phyloP scores from a whole-genome alignment of 2,888 invertebrate genomes.

The Rhabditoides inermis region DNA sequence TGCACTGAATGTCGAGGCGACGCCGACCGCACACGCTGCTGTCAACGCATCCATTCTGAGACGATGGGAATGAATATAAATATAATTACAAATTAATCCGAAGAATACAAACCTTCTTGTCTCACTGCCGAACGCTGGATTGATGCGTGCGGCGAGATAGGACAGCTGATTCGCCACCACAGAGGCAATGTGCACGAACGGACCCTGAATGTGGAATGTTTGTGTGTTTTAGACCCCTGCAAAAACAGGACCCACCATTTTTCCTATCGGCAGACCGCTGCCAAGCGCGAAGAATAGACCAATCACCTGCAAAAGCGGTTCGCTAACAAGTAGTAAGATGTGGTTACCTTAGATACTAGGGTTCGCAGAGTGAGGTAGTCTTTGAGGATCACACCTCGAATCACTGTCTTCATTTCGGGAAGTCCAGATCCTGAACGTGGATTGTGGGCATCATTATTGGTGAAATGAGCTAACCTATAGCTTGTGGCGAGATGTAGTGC shows the following conservation, averaged over 20 bases:
- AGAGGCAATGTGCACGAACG: slow-evolving; percentile 95
- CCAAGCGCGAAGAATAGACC: slow-evolving; percentile 89
- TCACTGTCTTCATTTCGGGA: slow-evolving; percentile 70
- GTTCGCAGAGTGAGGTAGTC: slow-evolving; percentile 92
- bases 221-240: neutral
- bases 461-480: too few species aligned
- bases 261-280: slow-evolving; percentile 89
- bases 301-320: too few species aligned
- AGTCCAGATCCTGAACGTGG: slow-evolving; percentile 28
- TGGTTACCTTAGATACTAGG: slow-evolving; percentile 83
- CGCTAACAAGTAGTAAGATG: too few species aligned
- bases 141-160: slow-evolving; percentile 69
- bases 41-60: slow-evolving; percentile 75
- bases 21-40: slow-evolving; percentile 93
- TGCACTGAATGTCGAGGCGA: slow-evolving; percentile 85
- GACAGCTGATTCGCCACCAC: slow-evolving; percentile 86
- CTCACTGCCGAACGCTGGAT: slow-evolving; percentile 45
- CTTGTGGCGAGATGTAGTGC: too few species aligned
- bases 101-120: too few species aligned
- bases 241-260: slow-evolving; percentile 66
- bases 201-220: slow-evolving; percentile 62
- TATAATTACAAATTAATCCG: too few species aligned
- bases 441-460: too few species aligned
- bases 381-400: slow-evolving; percentile 85
- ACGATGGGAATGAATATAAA: too few species aligned